Conservation (phyloP, 2,113 vertebrate genomes). For the Eclectus roratus region DNA sequence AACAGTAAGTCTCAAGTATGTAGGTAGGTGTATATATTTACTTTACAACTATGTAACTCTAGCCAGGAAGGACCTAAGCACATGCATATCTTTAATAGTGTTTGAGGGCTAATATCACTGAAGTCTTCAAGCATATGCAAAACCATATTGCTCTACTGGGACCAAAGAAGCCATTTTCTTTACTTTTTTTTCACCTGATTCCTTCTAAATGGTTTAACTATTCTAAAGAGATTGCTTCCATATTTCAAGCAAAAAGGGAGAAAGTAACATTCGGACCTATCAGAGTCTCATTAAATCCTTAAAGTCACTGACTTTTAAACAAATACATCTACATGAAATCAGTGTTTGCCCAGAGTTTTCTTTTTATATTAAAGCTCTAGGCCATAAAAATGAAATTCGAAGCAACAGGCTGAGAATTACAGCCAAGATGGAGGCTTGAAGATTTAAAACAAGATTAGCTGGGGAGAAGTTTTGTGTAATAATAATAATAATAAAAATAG, state of each 20-base stretch:
- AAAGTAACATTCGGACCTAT: not conserved
- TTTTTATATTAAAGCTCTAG: not conserved
- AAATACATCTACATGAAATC: not conserved
- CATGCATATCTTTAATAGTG: not conserved
- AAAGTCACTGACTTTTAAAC: not conserved
- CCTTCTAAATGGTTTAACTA: not conserved
- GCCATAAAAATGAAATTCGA: not conserved
- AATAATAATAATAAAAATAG: not conserved
- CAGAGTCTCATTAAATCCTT: not conserved
- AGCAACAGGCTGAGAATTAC: not conserved
- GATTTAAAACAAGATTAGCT: not conserved
- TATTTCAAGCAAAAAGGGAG: not conserved
- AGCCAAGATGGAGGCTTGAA: not conserved
- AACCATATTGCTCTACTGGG: not conserved
- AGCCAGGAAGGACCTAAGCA: not conserved
- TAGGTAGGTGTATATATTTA: not conserved
- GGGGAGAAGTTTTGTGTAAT: not conserved
- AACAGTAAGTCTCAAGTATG: not conserved
- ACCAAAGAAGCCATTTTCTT: not conserved
- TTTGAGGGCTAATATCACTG: not conserved
- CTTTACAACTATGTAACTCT: not conserved
- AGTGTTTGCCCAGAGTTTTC: not conserved
- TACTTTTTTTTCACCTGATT: not conserved
- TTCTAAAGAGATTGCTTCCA: not conserved
- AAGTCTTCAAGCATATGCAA: not conserved